These are phyloP conservation scores for Spisula subtruncata DNA, from an alignment of 2,888 invertebrate species.

Conservation along the genomic window DNA sequence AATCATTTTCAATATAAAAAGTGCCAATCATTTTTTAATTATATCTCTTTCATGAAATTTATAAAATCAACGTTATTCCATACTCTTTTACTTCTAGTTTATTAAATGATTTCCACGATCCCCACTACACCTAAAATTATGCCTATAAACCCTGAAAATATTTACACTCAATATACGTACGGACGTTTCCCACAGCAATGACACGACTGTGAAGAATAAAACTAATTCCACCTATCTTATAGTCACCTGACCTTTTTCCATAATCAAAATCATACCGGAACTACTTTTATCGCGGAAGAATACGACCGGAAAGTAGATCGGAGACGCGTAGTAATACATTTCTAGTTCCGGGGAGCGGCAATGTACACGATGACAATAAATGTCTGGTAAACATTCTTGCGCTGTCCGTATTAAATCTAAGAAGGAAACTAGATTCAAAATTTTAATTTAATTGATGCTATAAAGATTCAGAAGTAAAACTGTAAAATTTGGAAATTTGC, in stretches of 20 bases:
- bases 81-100: too few relatives aligned
- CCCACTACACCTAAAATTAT: too few relatives aligned
- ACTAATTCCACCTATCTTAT: conserved; percentile 30
- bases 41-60: too few relatives aligned
- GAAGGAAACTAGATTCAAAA: neutral
- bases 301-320: neutral
- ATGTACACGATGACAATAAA: neutral
- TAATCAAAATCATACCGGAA: neutral
- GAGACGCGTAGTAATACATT: neutral
- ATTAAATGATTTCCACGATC: too few relatives aligned
- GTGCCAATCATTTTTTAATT: too few relatives aligned
- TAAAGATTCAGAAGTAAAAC: neutral
- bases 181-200: conserved; percentile 24
- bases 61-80: too few relatives aligned
- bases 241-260: conserved; percentile 42
- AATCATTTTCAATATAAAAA: too few relatives aligned
- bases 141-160: neutral
- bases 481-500: neutral
- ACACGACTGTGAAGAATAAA: conserved; percentile 39
- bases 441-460: neutral
- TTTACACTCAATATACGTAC: neutral
- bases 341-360: neutral
- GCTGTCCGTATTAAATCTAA: neutral
- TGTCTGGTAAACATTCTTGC: neutral
- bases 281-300: conserved; percentile 15